Base-by-base conservation (phyloP, 2,113 vertebrate genomes). In the Zosterops japonicus region DNA sequence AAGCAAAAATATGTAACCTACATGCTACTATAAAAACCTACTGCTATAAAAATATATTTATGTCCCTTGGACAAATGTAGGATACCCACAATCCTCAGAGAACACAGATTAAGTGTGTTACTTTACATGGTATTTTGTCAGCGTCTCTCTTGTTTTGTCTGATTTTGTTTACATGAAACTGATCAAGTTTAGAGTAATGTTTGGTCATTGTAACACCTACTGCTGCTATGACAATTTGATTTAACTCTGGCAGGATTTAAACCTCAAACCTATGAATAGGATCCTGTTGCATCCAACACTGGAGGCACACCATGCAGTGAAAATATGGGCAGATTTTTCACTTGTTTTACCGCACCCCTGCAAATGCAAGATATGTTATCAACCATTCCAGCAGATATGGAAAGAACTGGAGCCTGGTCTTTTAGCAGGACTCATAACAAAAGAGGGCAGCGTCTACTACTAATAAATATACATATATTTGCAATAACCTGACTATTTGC, bases 361-460 rank as follows among this genome's bases (percentile, higher is more conserved):
- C 10, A 85, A 86, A 83, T 19, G 49, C 7, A 85, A 8, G 0
- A 0, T 24, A 25, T 1, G 0, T 36, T 83, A 77, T 60, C 47
- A 77, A 81, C 33, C 9, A 33, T 49, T 64, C 21, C 23, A 83
- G 41, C 17, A 86, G 53, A 93, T 77, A 65, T 25, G 8, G 41
- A 25, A 76, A 68, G 31, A 91, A 55, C 10, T 22, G 28, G 18
- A 79, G 46, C 20, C 35, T 44, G 53, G 18, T 41, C 69, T 82
- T 69, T 76, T 29, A 65, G 12, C 61, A 68, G 53, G 27, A 71
- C 42, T 70, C 46, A 8, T 14, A 87, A 57, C 14, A 47, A 39
- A 55, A 46, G 21, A 63, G 2, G 14, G 10, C 21, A 68, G 15
- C 12, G 31, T 53, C n/a, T 79, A 9, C 23, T 50, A 46, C 36